phyloP scores from a whole-genome alignment of 2,113 vertebrate genomes.

The Hyperoodon ampullatus region DNA sequence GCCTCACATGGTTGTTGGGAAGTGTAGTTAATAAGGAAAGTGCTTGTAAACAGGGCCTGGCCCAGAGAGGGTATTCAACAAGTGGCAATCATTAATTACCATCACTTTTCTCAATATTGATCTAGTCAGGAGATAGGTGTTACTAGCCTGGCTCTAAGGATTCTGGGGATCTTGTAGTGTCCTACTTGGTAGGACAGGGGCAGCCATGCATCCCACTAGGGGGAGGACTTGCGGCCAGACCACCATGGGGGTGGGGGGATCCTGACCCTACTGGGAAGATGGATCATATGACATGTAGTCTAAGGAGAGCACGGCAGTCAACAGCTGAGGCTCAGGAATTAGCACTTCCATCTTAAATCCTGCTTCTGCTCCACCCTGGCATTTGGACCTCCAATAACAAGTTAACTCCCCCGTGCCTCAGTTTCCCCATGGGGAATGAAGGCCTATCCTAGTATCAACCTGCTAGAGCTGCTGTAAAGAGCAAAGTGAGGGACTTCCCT shows the following conservation, averaged over 20 bases:
- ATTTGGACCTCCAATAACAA: background rate
- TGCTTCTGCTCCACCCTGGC: background rate
- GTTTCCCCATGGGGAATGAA: too few species aligned
- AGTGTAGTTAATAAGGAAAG: too few species aligned
- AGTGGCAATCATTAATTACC: accelerated
- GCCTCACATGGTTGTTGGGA: background rate
- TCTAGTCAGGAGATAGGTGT: accelerated
- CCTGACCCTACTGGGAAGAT: too few species aligned
- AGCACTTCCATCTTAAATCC: background rate
- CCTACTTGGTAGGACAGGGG: background rate
- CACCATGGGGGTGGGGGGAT: background rate
- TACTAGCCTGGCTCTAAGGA: background rate
- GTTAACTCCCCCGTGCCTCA: too few species aligned
- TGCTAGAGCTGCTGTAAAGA: too few species aligned
- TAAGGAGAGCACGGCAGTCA: accelerated
- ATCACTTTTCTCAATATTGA: accelerated
- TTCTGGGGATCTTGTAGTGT: accelerated
- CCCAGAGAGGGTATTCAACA: background rate
- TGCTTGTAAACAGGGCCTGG: too few species aligned
- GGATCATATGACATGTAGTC: accelerated
- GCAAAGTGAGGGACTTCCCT: too few species aligned
- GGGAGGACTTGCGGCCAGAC: background rate
- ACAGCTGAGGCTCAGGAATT: too few species aligned
- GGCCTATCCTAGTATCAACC: too few species aligned
- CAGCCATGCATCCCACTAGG: background rate